These are phyloP conservation scores for Brenthis hecate DNA, from an alignment of 2,888 invertebrate genomes.

Conservation along the genomic window DNA sequence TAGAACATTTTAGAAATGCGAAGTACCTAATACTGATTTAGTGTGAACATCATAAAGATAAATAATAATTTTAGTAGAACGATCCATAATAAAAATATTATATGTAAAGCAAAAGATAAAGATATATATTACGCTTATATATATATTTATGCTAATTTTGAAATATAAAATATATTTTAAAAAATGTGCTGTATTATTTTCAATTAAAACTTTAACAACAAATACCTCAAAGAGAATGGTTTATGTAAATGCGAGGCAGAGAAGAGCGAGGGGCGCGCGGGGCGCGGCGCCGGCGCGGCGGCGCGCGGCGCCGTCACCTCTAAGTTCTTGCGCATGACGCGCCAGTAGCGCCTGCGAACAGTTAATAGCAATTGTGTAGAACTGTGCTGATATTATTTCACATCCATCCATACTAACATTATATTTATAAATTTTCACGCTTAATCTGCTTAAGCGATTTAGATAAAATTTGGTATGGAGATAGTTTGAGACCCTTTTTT, in stretches of 20 bases:
- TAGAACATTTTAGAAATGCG: too few relatives aligned
- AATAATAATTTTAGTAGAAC: too few relatives aligned
- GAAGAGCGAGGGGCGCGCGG: constrained; percentile 83
- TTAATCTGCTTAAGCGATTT: too few relatives aligned
- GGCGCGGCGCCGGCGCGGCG: constrained; percentile 71
- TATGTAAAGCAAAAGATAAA: not conserved
- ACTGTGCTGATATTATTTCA: too few relatives aligned
- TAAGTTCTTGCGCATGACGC: constrained; percentile 88
- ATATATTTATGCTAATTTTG: not conserved
- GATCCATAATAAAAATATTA: too few relatives aligned
- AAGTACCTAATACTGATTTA: too few relatives aligned
- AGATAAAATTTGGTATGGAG: too few relatives aligned
- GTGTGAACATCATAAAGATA: too few relatives aligned
- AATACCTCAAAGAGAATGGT: constrained; percentile 85
- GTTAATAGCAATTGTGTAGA: not conserved
- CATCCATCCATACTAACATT: too few relatives aligned
- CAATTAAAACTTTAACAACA: too few relatives aligned
- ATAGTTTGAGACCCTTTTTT: too few relatives aligned
- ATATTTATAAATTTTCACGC: too few relatives aligned
- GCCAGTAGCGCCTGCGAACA: constrained; percentile 87
- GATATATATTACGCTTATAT: not conserved
- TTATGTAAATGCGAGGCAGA: constrained; percentile 86
- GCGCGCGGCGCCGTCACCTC: constrained; percentile 70
- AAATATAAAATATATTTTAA: not conserved
- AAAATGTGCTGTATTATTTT: constrained; percentile 34